Conservation (phyloP, 2,797 vertebrate species). For the Cuculus canorus region DNA sequence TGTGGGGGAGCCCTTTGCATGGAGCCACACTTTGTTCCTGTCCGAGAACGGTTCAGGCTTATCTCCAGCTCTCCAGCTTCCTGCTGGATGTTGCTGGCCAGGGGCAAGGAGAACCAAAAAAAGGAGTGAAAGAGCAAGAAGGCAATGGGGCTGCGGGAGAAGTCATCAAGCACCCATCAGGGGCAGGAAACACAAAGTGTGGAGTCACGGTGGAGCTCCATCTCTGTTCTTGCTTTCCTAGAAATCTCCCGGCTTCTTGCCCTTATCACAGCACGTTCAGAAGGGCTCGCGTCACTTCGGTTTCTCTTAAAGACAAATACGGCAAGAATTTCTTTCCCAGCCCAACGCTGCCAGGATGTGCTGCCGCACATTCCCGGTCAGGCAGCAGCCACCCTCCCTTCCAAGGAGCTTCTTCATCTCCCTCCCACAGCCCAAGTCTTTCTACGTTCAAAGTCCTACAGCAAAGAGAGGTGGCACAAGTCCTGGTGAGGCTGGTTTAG, state of each 20-base stretch:
- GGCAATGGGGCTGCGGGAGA: accelerated
- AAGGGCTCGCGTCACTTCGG: background rate
- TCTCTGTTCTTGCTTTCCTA: background rate
- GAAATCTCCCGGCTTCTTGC: background rate
- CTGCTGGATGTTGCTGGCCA: accelerated
- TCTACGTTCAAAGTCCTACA: background rate
- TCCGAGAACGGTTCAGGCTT: background rate
- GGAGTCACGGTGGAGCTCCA: background rate
- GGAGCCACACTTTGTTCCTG: background rate
- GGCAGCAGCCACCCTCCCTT: background rate
- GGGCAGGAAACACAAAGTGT: background rate
- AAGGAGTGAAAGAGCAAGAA: conserved; percentile 18
- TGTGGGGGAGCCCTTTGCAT: background rate
- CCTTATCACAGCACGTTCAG: background rate
- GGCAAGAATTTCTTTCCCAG: background rate
- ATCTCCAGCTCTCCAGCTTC: conserved; percentile 50
- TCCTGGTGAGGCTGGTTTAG: background rate
- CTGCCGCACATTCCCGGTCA: accelerated
- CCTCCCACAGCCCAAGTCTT: background rate
- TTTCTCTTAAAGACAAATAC: conserved; percentile 8
- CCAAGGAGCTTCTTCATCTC: background rate
- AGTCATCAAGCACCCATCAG: background rate
- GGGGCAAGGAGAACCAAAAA: conserved; percentile 42
- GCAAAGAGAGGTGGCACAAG: background rate
- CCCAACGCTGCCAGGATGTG: background rate